Evolutionary conservation across 2,888 invertebrate genomes (phyloP).

Genomic region (Chaitophorus viminalis): DNA sequence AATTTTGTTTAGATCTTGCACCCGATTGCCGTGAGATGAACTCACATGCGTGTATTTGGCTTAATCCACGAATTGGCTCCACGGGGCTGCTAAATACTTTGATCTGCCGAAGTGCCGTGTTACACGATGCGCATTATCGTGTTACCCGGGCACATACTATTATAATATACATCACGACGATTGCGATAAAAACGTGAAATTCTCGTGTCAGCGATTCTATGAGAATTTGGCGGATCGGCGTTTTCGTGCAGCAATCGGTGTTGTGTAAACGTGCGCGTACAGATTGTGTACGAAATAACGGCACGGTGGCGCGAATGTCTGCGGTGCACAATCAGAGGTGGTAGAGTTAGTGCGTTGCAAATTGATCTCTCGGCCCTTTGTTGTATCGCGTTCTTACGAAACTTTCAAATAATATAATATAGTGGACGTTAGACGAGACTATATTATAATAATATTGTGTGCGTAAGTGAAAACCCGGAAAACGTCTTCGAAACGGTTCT

Average conservation of each 20-base stretch:
- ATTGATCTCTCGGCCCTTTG: too few species aligned
- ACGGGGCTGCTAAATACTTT: neutral
- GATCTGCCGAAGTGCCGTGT: neutral
- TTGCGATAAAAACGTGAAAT: slow-evolving; percentile 28
- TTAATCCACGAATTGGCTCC: neutral
- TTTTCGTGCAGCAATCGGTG: neutral
- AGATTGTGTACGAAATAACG: neutral
- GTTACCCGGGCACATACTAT: neutral
- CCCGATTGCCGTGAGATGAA: neutral
- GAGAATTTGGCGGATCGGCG: neutral
- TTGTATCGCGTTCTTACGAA: too few species aligned
- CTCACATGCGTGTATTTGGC: neutral
- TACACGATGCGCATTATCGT: neutral
- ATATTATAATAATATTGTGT: too few species aligned
- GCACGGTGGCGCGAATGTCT: too few species aligned
- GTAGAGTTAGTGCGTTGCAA: too few species aligned
- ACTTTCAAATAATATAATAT: too few species aligned
- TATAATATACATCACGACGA: neutral
- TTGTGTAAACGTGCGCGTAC: too few species aligned
- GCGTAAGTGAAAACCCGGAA: too few species aligned
- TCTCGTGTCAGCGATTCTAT: slow-evolving; percentile 1
- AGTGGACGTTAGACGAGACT: too few species aligned
- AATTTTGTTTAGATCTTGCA: neutral
- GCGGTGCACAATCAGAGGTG: too few species aligned
- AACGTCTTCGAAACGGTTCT: too few species aligned